Evolutionary conservation across 2,113 vertebrate species (phyloP).

Genomic region (Ictalurus furcatus): DNA sequence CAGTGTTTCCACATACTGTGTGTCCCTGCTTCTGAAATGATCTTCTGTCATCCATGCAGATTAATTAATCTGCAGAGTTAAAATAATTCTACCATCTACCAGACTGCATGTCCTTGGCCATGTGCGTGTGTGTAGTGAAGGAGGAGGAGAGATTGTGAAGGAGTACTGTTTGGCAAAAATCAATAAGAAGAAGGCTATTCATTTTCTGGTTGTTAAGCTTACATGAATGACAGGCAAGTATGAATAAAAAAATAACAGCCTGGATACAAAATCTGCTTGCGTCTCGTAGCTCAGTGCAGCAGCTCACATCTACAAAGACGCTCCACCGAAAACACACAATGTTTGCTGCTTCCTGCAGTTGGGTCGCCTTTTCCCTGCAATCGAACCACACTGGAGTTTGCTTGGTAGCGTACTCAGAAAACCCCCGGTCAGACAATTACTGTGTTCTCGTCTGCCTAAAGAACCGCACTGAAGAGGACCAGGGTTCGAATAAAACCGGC

Average conservation of each 20-base stretch:
- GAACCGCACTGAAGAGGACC: background rate
- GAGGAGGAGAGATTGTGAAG: background rate
- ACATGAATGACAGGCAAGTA: background rate
- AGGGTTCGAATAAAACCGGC: background rate
- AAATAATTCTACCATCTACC: background rate
- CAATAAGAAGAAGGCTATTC: background rate
- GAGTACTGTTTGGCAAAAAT: background rate
- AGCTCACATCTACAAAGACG: background rate
- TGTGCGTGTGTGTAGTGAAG: background rate
- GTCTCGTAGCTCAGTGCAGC: background rate
- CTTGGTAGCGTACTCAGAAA: background rate
- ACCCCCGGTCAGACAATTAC: background rate
- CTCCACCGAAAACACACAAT: background rate
- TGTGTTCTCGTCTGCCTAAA: background rate
- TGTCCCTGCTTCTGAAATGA: background rate
- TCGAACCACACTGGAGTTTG: background rate
- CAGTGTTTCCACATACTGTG: background rate
- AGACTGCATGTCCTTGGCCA: background rate
- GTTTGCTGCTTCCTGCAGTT: background rate
- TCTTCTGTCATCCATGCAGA: background rate
- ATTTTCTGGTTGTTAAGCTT: background rate
- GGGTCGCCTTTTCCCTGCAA: background rate
- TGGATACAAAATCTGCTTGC: background rate
- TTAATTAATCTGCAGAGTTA: background rate
- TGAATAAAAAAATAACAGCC: background rate